Percentiles rank a stretch among this genome's conserved stretches.
Conservation (phyloP, 2,888 invertebrate genomes). For the Allacma fusca region DNA sequence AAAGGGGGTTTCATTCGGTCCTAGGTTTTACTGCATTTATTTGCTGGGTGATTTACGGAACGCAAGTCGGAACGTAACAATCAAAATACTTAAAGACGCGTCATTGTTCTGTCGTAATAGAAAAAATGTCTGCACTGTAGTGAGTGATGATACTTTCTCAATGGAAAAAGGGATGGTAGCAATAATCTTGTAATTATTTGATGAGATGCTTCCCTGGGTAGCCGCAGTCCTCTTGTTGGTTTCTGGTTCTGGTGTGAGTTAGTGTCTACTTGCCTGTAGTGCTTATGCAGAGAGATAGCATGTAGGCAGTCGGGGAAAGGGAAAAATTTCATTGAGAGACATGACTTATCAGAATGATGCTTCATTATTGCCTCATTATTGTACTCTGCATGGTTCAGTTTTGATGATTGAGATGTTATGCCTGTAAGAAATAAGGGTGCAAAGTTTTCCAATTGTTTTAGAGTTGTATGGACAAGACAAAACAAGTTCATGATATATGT, state of each 20-base stretch:
- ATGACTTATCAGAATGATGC: slow-evolving; percentile 45
- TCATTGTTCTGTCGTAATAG: slow-evolving; percentile 28
- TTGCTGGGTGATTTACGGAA: slow-evolving; percentile 4
- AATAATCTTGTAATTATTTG: slow-evolving; percentile 41
- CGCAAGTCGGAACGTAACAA: slow-evolving; percentile 9
- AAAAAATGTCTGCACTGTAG: not conserved
- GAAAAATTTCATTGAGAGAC: slow-evolving; percentile 28
- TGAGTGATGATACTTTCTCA: slow-evolving; percentile 43
- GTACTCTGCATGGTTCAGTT: slow-evolving; percentile 41
- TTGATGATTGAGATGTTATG: slow-evolving; percentile 45
- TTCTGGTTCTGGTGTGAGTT: slow-evolving; percentile 13
- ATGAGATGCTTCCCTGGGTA: slow-evolving; percentile 41
- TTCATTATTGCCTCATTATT: slow-evolving; percentile 50
- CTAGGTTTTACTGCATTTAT: not conserved
- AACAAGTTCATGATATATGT: not conserved
- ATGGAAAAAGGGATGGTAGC: slow-evolving; percentile 30
- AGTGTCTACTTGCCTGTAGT: not conserved
- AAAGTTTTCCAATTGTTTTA: slow-evolving; percentile 31
- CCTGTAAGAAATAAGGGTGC: slow-evolving; percentile 34
- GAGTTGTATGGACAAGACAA: slow-evolving; percentile 12
- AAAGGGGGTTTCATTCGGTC: not conserved
- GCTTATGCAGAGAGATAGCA: not conserved
- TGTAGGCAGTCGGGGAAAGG: not conserved
- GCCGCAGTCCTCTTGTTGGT: slow-evolving; percentile 21
- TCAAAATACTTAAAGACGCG: slow-evolving; percentile 25